Conservation (phyloP, 2,797 vertebrate genomes). For the Paguma larvata region DNA sequence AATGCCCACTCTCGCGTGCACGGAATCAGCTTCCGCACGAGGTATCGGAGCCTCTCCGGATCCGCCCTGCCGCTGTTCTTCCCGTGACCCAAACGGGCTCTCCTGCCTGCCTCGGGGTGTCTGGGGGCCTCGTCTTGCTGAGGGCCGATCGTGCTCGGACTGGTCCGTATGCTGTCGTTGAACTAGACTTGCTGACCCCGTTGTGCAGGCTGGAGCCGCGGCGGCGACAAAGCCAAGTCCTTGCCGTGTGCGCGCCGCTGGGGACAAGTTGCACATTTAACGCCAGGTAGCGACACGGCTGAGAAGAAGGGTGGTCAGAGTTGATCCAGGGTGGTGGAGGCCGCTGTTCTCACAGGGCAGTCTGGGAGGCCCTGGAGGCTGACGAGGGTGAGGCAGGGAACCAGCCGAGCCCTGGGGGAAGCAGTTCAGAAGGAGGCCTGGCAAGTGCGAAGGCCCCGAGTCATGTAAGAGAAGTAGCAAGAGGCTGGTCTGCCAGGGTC, state of each 20-base stretch:
- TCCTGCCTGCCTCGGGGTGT: not conserved
- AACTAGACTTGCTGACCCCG: rapidly evolving
- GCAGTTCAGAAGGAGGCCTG: rapidly evolving
- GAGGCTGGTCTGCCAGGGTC: not conserved
- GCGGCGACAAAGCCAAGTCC: not conserved
- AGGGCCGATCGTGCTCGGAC: rapidly evolving
- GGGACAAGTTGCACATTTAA: too few species aligned
- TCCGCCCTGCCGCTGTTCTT: rapidly evolving
- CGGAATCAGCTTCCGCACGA: rapidly evolving
- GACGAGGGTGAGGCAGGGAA: too few species aligned
- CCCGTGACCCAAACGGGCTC: rapidly evolving
- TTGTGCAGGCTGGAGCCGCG: rapidly evolving
- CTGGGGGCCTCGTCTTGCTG: not conserved
- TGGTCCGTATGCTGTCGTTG: rapidly evolving
- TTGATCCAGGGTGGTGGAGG: rapidly evolving
- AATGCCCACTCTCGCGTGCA: rapidly evolving
- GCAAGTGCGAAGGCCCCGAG: not conserved
- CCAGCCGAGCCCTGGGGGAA: not conserved
- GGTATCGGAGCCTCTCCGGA: rapidly evolving
- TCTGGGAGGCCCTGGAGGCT: rapidly evolving
- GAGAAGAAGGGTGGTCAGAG: rapidly evolving
- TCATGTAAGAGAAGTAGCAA: not conserved
- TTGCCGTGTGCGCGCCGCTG: too few species aligned
- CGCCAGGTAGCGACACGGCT: rapidly evolving
- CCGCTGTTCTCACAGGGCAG: rapidly evolving